Percentiles rank a stretch among this genome's conserved stretches.
Evolutionary conservation across 1,140 invertebrate species (phyloP).

Genomic region (Euglossa dilemma): DNA sequence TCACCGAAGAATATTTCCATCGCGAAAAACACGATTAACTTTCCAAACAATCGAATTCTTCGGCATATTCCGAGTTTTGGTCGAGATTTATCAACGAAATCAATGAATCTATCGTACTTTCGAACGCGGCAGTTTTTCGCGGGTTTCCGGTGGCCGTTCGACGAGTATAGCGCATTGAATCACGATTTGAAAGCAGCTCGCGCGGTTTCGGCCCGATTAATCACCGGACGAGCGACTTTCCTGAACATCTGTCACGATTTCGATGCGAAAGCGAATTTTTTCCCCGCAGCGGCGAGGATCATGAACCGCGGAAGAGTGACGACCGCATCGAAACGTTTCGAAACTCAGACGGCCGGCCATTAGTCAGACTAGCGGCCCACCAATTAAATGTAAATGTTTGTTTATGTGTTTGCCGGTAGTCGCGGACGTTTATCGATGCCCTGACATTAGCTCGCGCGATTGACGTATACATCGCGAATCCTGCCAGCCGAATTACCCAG

Average conservation of each 20-base stretch:
- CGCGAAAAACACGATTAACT: too few species aligned
- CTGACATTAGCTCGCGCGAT: slow-evolving; percentile 72
- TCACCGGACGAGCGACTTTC: slow-evolving; percentile 19
- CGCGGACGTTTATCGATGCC: slow-evolving; percentile 80
- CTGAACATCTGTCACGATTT: slow-evolving; percentile 31
- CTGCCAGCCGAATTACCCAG: slow-evolving; percentile 68
- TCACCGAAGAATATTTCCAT: too few species aligned
- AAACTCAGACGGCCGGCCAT: slow-evolving; percentile 66
- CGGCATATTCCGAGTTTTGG: too few species aligned
- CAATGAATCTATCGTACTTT: neutral
- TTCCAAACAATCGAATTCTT: too few species aligned
- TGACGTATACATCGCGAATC: slow-evolving; percentile 63
- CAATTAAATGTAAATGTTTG: slow-evolving; percentile 81
- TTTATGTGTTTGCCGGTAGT: slow-evolving; percentile 76
- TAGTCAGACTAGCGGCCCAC: slow-evolving; percentile 71
- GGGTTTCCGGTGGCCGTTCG: neutral
- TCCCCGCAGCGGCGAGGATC: slow-evolving; percentile 39
- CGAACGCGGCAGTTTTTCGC: neutral
- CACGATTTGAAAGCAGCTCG: slow-evolving; percentile 11
- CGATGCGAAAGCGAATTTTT: slow-evolving; percentile 52
- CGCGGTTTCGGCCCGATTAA: slow-evolving; percentile 55
- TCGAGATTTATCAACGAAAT: neutral
- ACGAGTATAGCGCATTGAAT: neutral
- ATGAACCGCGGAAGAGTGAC: slow-evolving; percentile 56
- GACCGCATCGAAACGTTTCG: slow-evolving; percentile 67